Percentiles rank a stretch among this genome's conserved stretches.
phyloP scores from a whole-genome alignment of 2,888 invertebrate genomes.

The Acutogordius australiensis region DNA sequence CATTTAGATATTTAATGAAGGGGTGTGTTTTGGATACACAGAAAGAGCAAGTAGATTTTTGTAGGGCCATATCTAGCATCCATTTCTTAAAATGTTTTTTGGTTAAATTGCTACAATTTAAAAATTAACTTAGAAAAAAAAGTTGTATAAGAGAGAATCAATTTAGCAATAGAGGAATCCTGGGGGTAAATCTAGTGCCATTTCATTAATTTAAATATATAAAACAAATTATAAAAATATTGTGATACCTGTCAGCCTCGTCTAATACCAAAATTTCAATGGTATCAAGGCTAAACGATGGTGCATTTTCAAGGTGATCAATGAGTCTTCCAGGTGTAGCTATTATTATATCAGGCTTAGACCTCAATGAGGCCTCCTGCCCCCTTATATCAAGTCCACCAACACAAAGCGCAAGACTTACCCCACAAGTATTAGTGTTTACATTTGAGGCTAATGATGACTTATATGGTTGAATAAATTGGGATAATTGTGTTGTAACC shows the following conservation, averaged over 20 bases:
- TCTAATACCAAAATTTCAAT: conserved; percentile 59
- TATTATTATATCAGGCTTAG: conserved; percentile 77
- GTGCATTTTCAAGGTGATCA: conserved; percentile 78
- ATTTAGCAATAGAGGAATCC: conserved; percentile 11
- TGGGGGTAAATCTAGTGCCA: not conserved
- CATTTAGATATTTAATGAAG: too few relatives aligned
- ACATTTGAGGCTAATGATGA: too few relatives aligned
- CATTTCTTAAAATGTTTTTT: too few relatives aligned
- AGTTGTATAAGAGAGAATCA: too few relatives aligned
- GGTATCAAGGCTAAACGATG: conserved; percentile 51
- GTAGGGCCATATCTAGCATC: too few relatives aligned
- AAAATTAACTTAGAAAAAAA: too few relatives aligned
- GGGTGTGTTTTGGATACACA: too few relatives aligned
- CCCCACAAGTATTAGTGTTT: too few relatives aligned
- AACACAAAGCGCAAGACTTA: conserved; percentile 15
- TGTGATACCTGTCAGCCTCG: conserved; percentile 37
- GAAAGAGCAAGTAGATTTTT: too few relatives aligned
- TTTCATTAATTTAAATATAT: conserved; percentile 3
- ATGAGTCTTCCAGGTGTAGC: conserved; percentile 91
- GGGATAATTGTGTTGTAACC: not conserved
- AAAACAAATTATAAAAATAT: conserved; percentile 3
- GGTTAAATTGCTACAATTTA: too few relatives aligned
- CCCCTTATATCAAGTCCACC: conserved; percentile 29
- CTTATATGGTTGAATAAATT: too few relatives aligned
- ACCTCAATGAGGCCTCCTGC: conserved; percentile 33